Conservation (phyloP, 2,888 invertebrate species). For the Trichacis sp. region DNA sequence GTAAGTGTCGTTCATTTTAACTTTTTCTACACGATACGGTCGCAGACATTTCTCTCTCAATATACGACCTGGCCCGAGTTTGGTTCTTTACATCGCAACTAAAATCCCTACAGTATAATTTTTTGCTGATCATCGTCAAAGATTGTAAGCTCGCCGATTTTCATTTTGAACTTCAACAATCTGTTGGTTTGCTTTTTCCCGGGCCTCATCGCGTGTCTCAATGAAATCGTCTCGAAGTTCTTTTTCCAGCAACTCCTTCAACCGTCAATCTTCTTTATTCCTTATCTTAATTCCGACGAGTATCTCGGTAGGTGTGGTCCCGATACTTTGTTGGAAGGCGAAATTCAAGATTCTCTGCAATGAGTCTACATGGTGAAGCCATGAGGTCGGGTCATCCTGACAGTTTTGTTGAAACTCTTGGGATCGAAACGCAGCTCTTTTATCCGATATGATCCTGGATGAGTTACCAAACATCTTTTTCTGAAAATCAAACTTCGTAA, state of each 20-base stretch:
- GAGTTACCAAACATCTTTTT: no score
- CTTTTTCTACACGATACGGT: conserved; percentile 25
- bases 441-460: no score
- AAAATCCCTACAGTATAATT: conserved; percentile 31
- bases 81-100: conserved; percentile 39
- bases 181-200: conserved; percentile 21
- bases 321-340: not conserved
- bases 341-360: conserved; percentile 6
- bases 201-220: conserved; percentile 22
- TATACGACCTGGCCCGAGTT: conserved; percentile 35
- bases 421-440: no score
- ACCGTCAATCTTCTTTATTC: not conserved
- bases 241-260: conserved; percentile 16
- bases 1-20: conserved; percentile 30
- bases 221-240: conserved; percentile 8
- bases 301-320: not conserved
- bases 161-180: conserved; percentile 30
- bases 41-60: conserved; percentile 33
- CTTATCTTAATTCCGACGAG: conserved; percentile 11
- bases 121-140: conserved; percentile 22
- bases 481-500: no score
- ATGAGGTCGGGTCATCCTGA: not conserved
- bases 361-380: conserved; percentile 2
- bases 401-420: no score
- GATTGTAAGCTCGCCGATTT: conserved; percentile 22